These are phyloP conservation scores for Liolophura sinensis DNA, from an alignment of 1,140 invertebrate genomes.

Conservation along the genomic window DNA sequence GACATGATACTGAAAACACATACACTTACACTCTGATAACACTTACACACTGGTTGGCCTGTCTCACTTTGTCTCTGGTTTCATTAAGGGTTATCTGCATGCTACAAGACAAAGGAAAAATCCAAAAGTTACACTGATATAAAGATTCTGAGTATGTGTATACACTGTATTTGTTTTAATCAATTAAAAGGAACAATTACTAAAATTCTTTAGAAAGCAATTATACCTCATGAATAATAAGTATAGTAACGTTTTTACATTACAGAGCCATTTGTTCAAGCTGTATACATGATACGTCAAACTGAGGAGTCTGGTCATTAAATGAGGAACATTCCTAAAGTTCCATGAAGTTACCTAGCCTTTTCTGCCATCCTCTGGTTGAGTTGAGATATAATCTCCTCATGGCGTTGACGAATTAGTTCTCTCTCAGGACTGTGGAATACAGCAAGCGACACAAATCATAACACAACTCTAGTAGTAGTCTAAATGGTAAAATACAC, in stretches of 20 bases:
- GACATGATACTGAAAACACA: background rate
- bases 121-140: no score
- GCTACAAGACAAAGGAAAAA: constrained; percentile 25
- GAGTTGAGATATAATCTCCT: constrained; percentile 53
- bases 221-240: no score
- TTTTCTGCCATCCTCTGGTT: constrained; percentile 57
- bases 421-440: constrained; percentile 50
- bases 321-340: background rate
- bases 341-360: constrained; percentile 42
- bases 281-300: background rate
- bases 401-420: constrained; percentile 45
- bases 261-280: background rate
- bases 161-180: no score
- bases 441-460: no score
- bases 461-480: no score
- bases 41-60: constrained; percentile 52
- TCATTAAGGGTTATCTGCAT: constrained; percentile 56
- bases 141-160: no score
- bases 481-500: no score
- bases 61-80: constrained; percentile 53
- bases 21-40: constrained; percentile 2
- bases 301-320: background rate
- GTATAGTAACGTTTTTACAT: no score
- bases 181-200: no score
- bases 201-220: no score